phyloP scores from a whole-genome alignment of 2,797 vertebrate genomes.

The Catamblyrhynchus diadema region DNA sequence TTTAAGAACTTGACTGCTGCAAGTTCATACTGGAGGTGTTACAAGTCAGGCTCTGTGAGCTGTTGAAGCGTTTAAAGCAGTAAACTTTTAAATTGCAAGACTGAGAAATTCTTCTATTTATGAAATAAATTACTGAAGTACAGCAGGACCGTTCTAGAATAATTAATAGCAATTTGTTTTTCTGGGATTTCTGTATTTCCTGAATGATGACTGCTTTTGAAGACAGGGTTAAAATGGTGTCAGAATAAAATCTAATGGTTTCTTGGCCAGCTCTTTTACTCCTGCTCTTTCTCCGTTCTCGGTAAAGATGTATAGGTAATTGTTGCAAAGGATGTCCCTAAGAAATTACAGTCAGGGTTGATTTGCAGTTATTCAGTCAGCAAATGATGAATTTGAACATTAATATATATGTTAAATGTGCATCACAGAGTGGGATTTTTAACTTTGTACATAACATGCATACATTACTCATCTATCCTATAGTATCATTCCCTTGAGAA shows the following conservation, averaged over 20 bases:
- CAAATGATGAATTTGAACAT: background rate
- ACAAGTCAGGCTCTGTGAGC: background rate
- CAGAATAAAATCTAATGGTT: background rate
- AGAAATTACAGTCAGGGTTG: background rate
- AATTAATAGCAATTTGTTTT: background rate
- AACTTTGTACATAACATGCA: background rate
- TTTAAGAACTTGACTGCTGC: background rate
- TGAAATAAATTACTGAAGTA: background rate
- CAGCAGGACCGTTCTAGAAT: background rate
- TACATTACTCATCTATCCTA: rapidly evolving
- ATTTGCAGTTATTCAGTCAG: background rate
- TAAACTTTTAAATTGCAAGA: background rate
- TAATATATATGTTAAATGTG: background rate
- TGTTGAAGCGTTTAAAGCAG: background rate
- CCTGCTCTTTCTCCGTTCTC: background rate
- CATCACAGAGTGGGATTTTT: background rate
- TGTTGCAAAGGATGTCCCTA: background rate
- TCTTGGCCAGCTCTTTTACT: background rate
- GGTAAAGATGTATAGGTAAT: background rate
- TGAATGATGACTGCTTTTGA: background rate
- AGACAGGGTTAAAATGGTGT: background rate
- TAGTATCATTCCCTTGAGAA: background rate
- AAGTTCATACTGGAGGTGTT: background rate
- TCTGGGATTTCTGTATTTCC: background rate
- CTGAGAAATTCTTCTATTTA: background rate